phyloP scores from a whole-genome alignment of 2,113 vertebrate genomes.

The Perca schrenkii region DNA sequence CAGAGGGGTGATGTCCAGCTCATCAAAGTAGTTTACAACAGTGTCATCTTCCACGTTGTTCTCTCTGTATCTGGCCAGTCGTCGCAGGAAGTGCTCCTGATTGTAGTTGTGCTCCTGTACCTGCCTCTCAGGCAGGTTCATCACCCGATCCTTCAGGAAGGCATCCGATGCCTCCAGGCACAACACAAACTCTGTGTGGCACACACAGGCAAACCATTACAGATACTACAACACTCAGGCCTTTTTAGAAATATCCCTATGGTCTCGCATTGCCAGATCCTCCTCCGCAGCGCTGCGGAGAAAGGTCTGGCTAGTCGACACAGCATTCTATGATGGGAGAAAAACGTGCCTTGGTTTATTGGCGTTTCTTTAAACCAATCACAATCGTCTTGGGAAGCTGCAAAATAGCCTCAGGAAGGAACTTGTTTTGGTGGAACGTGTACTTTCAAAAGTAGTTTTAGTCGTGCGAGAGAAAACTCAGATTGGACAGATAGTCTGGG shows the following conservation, averaged over 20 bases:
- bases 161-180: constrained; percentile 88
- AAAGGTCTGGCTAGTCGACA: too few relatives aligned
- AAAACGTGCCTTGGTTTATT: too few relatives aligned
- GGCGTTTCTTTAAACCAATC: too few relatives aligned
- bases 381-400: too few relatives aligned
- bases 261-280: too few relatives aligned
- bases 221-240: not conserved
- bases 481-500: too few relatives aligned
- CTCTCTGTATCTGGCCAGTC: constrained; percentile 84
- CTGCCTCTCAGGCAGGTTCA: constrained; percentile 88
- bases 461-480: too few relatives aligned
- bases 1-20: constrained; percentile 86
- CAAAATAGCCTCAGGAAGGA: too few relatives aligned
- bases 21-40: constrained; percentile 90
- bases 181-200: constrained; percentile 88
- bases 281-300: too few relatives aligned
- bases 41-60: constrained; percentile 84
- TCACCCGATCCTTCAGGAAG: constrained; percentile 90
- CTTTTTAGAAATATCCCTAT: not conserved
- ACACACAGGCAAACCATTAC: constrained; percentile 11
- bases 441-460: too few relatives aligned
- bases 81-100: constrained; percentile 85
- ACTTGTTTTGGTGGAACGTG: too few relatives aligned
- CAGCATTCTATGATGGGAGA: too few relatives aligned
- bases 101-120: constrained; percentile 86